Evolutionary conservation across 2,797 vertebrate species (phyloP), one percentile per base, ranked within the genome.

Genomic region (Limnodromus scolopaceus): DNA sequence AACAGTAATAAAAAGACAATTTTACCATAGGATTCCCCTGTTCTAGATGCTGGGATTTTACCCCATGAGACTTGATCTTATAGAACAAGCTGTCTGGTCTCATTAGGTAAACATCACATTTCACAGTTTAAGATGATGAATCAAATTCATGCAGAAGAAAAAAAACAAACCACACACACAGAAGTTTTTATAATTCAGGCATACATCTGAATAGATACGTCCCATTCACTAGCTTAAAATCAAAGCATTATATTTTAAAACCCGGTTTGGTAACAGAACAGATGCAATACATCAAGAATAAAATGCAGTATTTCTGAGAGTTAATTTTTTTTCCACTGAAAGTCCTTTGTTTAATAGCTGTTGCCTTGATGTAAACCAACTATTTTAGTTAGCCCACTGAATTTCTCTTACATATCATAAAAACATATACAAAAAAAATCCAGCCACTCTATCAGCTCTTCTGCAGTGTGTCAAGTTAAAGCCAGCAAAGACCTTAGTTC

Each of bases 121-220:
- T 38, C 63, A 55, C 53, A 45, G 17, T 55, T 93, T 76, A 85
- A 38, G 38, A 96, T 28, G 7, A 92, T 74, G 17, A 96, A 96
- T 76, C 15, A 34, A 65, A 74, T 78, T 87, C 55, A 92, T 39
- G 25, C 23, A 81, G 20, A 81, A 95, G 53, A 2, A 79, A 46
- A 68, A 76, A 4, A 30, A 4, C 6, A 27, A 30, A 18, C 49
- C 38, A 43, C 43, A 32, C 51, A 32, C 58, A 16, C 4, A 77
- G 8, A 71, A 97, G 36, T 77, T 77, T 88, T 75, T 89, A 19
- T 58, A 79, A 84, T 80, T 96, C 57, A 81, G 81, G 57, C 39
- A 79, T 66, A 66, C 8, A 94, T 54, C 63, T 57, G n/a, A 95
- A 60, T 6, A 92, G 53, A 70, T 5, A 66, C 22, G 66, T 84